Base-by-base conservation (phyloP, 2,888 invertebrate genomes). In the Catocala sponsa region DNA sequence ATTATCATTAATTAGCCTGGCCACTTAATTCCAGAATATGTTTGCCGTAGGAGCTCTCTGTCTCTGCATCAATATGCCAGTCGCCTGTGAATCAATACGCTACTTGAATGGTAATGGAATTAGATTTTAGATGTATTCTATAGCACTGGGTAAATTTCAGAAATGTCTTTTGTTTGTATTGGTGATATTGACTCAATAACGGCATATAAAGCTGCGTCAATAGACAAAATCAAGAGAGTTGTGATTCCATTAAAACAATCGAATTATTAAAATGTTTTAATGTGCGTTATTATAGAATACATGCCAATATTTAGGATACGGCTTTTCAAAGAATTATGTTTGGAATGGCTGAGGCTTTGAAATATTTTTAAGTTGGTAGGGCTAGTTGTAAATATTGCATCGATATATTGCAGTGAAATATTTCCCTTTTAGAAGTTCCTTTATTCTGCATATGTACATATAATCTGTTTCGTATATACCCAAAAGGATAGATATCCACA, bases 21-120 rank as follows among this genome's bases (percentile, higher is more conserved):
- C 51, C 67, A 70, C 67, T 72, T 42, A 33, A 57, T 57, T 49
- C n/a, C 48, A 38, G 38, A 50, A 58, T 65, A 64, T 72, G 74
- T 75, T 75, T 72, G 55, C 61, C 38, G 44, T 61, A 4, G 5
- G 35, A 50, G 43, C 44, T 56, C 56, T 55, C 54, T 71, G 55
- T 62, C 47, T 13, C 32, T 46, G 49, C 62, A 67, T 74, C 72
- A 74, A 75, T 69, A 69, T 66, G 38, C 46, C 7, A 62, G 42
- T 43, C 49, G 41, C 47, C 46, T 32, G 43, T 66, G 46, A 50
- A 56, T 72, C 62, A 59, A 64, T 50, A 50, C 13, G 32, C 52
- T 52, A 53, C 66, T 75, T 64, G 62, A 72, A 67, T 68, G 50
- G 58, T 58, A 74, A 73, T 68, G 65, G 57, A 68, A 74, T 68